Base-by-base conservation (phyloP, 1,140 invertebrate species). In the Trinorchestia longiramus region DNA sequence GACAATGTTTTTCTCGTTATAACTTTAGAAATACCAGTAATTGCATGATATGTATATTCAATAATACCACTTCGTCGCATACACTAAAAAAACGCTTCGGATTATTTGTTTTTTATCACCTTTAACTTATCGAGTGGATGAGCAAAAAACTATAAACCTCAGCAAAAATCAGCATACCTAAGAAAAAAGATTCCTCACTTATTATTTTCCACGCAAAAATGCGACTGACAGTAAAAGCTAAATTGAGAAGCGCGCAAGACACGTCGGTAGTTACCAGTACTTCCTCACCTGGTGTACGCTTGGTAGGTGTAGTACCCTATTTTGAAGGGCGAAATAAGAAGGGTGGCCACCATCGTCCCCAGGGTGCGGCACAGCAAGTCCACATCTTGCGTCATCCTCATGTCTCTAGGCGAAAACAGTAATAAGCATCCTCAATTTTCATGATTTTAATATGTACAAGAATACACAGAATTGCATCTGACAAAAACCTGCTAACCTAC, bases 341-440 rank as follows among this genome's bases (percentile, higher is more conserved):
- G 95, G 36, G 97, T 97, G 15, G 97, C 97, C 36, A 98, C 97
- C 91, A 98, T 97, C 96, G 97, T 97, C 96, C 98, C 97, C 95
- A 98, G 97, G 8, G 97, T 97, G 6, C 97, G 96, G 96, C 97
- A 98, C 95, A 98, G 97, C 96, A 97, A 97, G 95, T 98, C 97
- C 3, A 98, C 97, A 97, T 98, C 98, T 97, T 98, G 97, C 40
- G 98, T 98, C 47, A 98, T 98, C 87, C 98, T 97, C 97, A 98
- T 98, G 96, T 98, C 98, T 19, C 97, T 97, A 95, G 41, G 95
- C 87, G 45, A 77, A 87, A 96, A 41, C 28, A 36, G 43, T 42
- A 90, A 90, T 42, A 77, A 36, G 47, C 47, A 53, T 53, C 6
- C 19, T 77, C 62, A 77, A 77, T 19, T 77, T 19, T 11, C 28